Evolutionary conservation across 35 echinoderm and acorn worm genomes (phyloP), one percentile per base, ranked within the genome.

Genomic region (Diadema setosum): DNA sequence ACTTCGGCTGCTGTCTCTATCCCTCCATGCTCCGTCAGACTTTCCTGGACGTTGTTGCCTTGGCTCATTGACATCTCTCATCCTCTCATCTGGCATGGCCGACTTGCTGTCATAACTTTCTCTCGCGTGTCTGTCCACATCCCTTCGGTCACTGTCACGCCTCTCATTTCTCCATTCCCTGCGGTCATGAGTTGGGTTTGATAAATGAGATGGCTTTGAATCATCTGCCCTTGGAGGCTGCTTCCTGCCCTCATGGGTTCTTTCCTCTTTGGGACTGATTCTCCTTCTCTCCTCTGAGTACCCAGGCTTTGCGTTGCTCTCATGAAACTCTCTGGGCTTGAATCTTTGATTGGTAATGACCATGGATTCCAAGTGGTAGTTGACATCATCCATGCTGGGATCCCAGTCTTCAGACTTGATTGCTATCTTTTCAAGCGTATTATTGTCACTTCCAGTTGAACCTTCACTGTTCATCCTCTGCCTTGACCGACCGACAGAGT

Each of bases 381-480:
- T 70, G 30, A 70, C 26, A 70, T 75, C 42, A 31, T 69, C 85
- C 33, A 87, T 16, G 18, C 75, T 43, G 7, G 21, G 41, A 4
- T 87, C 58, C 84, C 60, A 45, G 0, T 87, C 63, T 11, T 45
- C 85, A 5, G 85, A 30, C 65, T 75, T 87, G 70, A 65, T 25
- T 39, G 42, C 64, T 43, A 17, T 34, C 12, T 46, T 25, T 4
- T 41, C 85, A 3, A 75, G 30, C 30, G 33, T 39, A 36, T 40
- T 87, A 20, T 87, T 87, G 44, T 87, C 85, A 75, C 43, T 87
- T 5, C 85, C 64, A 46, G 42, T 75, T 2, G 85, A 87, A 39
- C 63, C 75, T 8, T 75, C 85, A 35, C 23, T 75, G 63, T 87
- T 69, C 0, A 49, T 58, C 4, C 85, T 65, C 63, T 87, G 85